Base-by-base conservation (phyloP, 1,140 invertebrate genomes). In the Bombus huntii region DNA sequence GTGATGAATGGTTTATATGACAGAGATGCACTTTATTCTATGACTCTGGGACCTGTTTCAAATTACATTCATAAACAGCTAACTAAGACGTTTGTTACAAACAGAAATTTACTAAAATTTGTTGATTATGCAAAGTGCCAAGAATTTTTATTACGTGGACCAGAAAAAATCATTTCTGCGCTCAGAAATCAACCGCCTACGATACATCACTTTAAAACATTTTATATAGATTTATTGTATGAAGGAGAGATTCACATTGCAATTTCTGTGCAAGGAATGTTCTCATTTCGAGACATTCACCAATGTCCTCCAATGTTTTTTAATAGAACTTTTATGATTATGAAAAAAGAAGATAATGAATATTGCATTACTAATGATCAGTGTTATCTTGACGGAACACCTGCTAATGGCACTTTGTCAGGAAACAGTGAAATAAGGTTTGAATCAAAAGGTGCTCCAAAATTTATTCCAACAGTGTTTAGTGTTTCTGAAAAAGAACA, bases 41-140 rank as follows among this genome's bases (percentile, higher is more conserved):
- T 95, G 91, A 95, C 95, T 0, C 62, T 95, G 5, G 94, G 94
- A 15, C 79, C 83, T 9, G 84, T 92, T 3, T 81, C 90, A 12
- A 95, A 94, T 83, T 90, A 92, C 34, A 72, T 39, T 10, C 93
- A 94, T 10, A 92, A 92, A 80, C 92, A 94, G 70, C 89, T 95
- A 74, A 91, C 92, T 28, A 95, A 93, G 77, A 89, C 87, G 28
- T 93, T 95, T 80, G 87, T 89, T 1, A 91, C 80, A 4, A 95
- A 95, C 53, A 91, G 95, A 71, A 95, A 95, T 90, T 86, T 95
- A 65, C 75, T 95, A 12, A 95, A 95, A 85, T 95, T 94, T 74
- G 94, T 93, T 0, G 95, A 95, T 66, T 95, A 95, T 70, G 94
- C 95, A 0, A 95, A 95, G 47, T 95, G 93, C 47, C 91, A 94